A percentile compares a stretch with the other conserved stretches of the same genome.
These are phyloP conservation scores for Xylota sylvarum DNA, from an alignment of 2,888 invertebrate species.

Conservation along the genomic window DNA sequence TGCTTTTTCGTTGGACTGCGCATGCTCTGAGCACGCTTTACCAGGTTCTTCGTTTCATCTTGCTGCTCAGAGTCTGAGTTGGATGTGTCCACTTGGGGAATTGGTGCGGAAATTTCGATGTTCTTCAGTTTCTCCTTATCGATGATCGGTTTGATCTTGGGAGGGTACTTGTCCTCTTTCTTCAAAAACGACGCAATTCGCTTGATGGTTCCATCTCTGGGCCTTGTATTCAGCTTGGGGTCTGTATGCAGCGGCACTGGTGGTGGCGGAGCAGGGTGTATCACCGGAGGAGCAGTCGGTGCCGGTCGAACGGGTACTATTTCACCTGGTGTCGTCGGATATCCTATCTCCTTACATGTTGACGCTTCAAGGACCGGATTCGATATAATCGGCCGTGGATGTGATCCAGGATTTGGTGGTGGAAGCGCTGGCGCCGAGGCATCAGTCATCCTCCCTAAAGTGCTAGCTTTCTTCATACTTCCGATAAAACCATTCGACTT, in stretches of 20 bases:
- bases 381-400: conserved; percentile 91
- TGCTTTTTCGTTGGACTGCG: conserved; percentile 87
- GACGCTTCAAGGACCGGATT: conserved; percentile 93
- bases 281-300: conserved; percentile 82
- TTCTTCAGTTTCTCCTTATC: conserved; percentile 91
- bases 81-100: conserved; percentile 88
- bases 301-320: conserved; percentile 86
- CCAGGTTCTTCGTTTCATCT: conserved; percentile 85
- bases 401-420: conserved; percentile 87
- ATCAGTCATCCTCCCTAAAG: conserved; percentile 45
- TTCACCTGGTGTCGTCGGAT: conserved; percentile 79
- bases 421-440: conserved; percentile 86
- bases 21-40: conserved; percentile 94
- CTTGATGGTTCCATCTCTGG: conserved; percentile 88
- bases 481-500: conserved; percentile 79
- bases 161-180: conserved; percentile 87
- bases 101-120: conserved; percentile 93
- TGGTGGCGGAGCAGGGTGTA: conserved; percentile 86
- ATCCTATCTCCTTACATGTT: conserved; percentile 86
- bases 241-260: conserved; percentile 84
- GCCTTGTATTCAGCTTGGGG: conserved; percentile 85
- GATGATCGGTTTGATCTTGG: conserved; percentile 88
- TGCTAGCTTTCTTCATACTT: conserved; percentile 77
- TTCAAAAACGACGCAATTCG: conserved; percentile 91
- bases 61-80: conserved; percentile 85